Evolutionary conservation across 2,113 vertebrate species (phyloP).

Genomic region (Lamprotornis superbus): DNA sequence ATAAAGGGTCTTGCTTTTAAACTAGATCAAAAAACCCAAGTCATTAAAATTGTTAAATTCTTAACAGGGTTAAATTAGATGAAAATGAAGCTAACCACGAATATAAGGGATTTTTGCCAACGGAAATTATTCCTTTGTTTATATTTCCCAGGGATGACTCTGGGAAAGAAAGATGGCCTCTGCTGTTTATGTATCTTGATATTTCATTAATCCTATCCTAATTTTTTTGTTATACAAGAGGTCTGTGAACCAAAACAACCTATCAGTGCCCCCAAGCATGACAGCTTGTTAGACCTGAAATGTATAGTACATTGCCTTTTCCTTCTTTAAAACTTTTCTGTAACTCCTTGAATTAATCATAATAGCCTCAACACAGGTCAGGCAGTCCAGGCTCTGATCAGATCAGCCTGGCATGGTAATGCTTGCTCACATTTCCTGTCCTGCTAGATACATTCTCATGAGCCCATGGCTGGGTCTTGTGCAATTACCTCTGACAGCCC

Average conservation of each 20-base stretch:
- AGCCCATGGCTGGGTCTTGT: background rate
- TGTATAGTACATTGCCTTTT: background rate
- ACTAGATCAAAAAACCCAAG: background rate
- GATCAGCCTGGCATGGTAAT: background rate
- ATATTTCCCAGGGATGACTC: background rate
- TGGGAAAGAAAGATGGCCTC: background rate
- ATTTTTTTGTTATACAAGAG: background rate
- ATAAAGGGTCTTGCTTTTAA: background rate
- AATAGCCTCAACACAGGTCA: background rate
- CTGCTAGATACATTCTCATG: background rate
- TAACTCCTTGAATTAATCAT: conserved; percentile 28
- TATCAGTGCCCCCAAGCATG: background rate
- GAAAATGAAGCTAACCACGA: background rate
- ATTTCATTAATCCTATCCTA: background rate
- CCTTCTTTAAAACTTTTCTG: background rate
- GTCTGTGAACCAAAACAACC: background rate
- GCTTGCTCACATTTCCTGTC: background rate
- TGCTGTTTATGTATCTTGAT: background rate
- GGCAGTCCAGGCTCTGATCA: background rate
- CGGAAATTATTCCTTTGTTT: background rate
- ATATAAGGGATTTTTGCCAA: background rate
- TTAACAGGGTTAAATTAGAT: background rate
- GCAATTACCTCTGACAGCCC: background rate
- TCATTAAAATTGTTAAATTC: background rate
- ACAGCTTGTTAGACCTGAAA: background rate